These are phyloP conservation scores for Dicycla oo DNA, from an alignment of 2,888 invertebrate species.

Conservation along the genomic window DNA sequence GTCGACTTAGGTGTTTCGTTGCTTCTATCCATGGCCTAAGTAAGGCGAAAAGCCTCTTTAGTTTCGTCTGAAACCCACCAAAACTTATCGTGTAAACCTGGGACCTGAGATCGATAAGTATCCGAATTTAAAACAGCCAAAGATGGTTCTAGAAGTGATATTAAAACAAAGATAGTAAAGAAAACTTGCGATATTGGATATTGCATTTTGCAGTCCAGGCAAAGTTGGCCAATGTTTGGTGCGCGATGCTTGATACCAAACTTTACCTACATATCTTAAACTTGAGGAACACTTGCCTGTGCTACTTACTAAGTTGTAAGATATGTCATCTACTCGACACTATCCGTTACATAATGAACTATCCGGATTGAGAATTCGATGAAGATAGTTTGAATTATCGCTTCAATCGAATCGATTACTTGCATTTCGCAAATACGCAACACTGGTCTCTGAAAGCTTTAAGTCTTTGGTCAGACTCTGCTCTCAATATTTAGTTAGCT, in stretches of 20 bases:
- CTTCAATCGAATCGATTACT: conserved; percentile 31
- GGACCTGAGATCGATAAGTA: conserved; percentile 36
- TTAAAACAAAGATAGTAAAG: conserved; percentile 23
- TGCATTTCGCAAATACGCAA: conserved; percentile 15
- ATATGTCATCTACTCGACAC: conserved; percentile 36
- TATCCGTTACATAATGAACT: conserved; percentile 36
- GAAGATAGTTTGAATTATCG: conserved; percentile 9
- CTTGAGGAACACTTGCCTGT: conserved; percentile 32
- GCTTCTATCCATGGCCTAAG: conserved; percentile 15
- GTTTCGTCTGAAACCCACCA: conserved; percentile 9
- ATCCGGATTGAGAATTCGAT: conserved; percentile 29
- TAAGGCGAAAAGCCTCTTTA: conserved; percentile 14
- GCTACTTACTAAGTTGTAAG: conserved; percentile 41
- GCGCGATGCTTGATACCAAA: conserved; percentile 35
- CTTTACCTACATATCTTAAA: conserved; percentile 36
- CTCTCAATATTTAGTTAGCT: not conserved
- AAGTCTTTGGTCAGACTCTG: not conserved
- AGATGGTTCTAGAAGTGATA: conserved; percentile 20
- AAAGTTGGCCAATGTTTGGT: conserved; percentile 32
- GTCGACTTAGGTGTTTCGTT: not conserved
- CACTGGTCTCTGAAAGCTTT: not conserved
- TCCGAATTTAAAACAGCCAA: conserved; percentile 32
- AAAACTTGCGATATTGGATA: conserved; percentile 46
- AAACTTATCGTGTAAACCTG: conserved; percentile 30
- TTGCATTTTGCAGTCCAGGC: conserved; percentile 26